Evolutionary conservation across 2,888 invertebrate species (phyloP), one percentile per base, ranked within the genome.

Genomic region (Toxonevra muliebris): DNA sequence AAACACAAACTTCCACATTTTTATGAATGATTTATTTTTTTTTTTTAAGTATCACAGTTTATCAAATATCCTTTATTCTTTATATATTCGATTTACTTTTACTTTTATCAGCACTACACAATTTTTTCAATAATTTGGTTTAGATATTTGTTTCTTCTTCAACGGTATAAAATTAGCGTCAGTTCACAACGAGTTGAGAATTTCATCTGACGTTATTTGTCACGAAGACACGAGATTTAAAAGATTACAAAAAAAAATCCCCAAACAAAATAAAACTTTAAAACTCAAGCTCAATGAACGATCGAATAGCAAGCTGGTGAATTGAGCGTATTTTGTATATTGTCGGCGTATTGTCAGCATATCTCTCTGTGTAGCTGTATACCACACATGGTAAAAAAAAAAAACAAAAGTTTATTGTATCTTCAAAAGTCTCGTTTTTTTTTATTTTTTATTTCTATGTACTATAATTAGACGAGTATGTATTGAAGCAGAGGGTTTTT

Each of bases 1-100:
- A 53, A 72, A 74, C 40, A 76, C 42, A 45, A 75, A 68, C 58
- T 76, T 78, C 77, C 75, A 78, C 79, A 79, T 79, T 71, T 77
- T 77, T 50, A 42, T 59, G 61, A 17, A 40, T 15, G 43, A n/a
- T 43, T 69, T 50, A 65, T 69, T 61, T 40, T 67, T 65, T 55
- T 63, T 30, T 58, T 65, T 58, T 45, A 63, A 57, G 30, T 62
- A 64, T 66, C 59, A 65, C 65, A 69, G 65, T 58, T 66, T 15
- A 41, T 20, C 43, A 41, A 54, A 53, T 66, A 62, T 69, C 68
- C 68, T 65, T 66, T 67, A 50, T 43, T 3, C 13, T 53, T 17
- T 61, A 20, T 17, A 19, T 60, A 20, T 9, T 59, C 52, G 4
- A n/a, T 53, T 65, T 61, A 5, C 58, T 62, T 30, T 50, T 19